Evolutionary conservation across 2,113 vertebrate genomes (phyloP), one percentile per base, ranked within the genome.

Genomic region (Tursiops truncatus): DNA sequence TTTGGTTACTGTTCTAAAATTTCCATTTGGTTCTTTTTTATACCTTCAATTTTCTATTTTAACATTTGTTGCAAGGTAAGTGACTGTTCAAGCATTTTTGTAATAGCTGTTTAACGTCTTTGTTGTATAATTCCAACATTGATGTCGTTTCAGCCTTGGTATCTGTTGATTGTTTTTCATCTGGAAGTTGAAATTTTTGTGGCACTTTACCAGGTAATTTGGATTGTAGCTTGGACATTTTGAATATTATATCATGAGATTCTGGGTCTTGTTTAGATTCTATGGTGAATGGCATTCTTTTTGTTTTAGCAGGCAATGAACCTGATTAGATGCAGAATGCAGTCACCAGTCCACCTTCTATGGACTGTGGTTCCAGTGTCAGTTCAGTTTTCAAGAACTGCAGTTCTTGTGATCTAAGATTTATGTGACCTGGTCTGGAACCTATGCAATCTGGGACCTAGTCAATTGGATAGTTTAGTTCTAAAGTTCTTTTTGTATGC

Each of bases 1-100:
- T 91, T 80, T 67, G 12, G 33, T 60, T n/a, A 80, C 20, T 89
- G 8, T 68, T 92, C 12, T 60, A 82, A 91, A 58, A 60, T 73
- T 94, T 86, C 33, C 33, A 50, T n/a, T 91, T 91, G 56, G 25
- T 81, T 96, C 17, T 44, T 65, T 91, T 80, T 93, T 41, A 17
- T 76, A 26, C 86, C 36, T 86, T 58, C 15, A 79, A 47, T 68
- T 95, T 95, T 38, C 60, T 47, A 53, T 84, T 68, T 68, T 94
- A 91, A 82, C n/a, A 70, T 82, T 76, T 77, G n/a, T 82, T 93
- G 21, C 26, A 87, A 76, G 36, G 41, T 74, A 87, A 60, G 10
- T 60, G 50, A 53, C 74, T 79, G 10, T 79, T 65, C 21, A 63
- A 68, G 23, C 36, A 82, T 92, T 92, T 79, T 80, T 87, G 20